Evolutionary conservation across 2,797 vertebrate species (phyloP), one percentile per base, ranked within the genome.

Genomic region (Molossus molossus): DNA sequence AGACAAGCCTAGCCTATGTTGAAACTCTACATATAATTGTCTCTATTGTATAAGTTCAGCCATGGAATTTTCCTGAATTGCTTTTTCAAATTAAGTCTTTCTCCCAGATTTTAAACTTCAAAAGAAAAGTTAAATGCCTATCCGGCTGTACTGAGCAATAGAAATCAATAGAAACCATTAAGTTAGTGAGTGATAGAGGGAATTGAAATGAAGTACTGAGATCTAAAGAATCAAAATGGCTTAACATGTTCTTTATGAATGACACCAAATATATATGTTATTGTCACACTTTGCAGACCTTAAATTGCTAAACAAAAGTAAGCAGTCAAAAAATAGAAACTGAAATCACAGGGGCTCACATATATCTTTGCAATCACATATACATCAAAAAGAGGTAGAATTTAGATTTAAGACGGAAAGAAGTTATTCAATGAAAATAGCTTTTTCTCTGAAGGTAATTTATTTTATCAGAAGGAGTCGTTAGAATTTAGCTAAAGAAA

Each of bases 61-160:
- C 21, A 4, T 37, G 45, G n/a, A 60, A 37, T 45, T 95, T 80
- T 75, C 37, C 87, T 14, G 17, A 75, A 81, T 80, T 93, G 23
- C 40, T 75, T 65, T 88, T 73, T 94, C 3, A 18, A 82, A 45
- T 48, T 37, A 85, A 79, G 9, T 48, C 15, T 69, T 76, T 76
- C 53, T 73, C 12, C 50, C 9, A n/a, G 70, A 62, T 81, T 81
- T 95, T 69, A 90, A 85, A 75, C 67, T 81, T 18, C 11, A 67
- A 75, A 33, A 50, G 25, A 25, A 75, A 75, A 86, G 10, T 15
- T 69, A 60, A 40, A 23, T 89, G 86, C 18, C 40, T 45, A 17
- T 75, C 17, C 0, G 18, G 12, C 11, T 67, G 29, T 40, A 37
- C n/a, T n/a, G 23, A 86, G 50, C 40, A 55, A 45, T 45, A 45